Evolutionary conservation across 2,797 vertebrate species (phyloP), one percentile per base, ranked within the genome.

Genomic region (Anolis apletophallus): DNA sequence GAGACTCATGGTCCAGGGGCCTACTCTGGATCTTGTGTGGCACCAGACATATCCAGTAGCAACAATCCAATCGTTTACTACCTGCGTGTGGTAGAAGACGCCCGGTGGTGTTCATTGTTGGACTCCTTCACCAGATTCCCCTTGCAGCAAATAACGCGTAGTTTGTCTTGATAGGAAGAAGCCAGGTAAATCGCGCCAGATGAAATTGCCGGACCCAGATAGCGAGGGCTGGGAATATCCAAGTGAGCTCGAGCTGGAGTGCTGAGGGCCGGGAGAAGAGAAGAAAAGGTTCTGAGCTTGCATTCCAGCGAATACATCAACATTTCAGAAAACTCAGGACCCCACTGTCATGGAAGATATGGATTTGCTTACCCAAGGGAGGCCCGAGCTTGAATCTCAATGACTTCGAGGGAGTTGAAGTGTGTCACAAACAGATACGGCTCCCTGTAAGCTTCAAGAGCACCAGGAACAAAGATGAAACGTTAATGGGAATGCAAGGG

Each of bases 361-460:
- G 88, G 5, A 80, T 84, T 21, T 3, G 40, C 97, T 97, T 95
- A 99, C 99, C 99, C 98, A 21, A 99, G 94, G 82, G 98, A 97
- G 91, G 98, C 96, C 50, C 99, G 98, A 85, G 98, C 98, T 96
- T 99, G 98, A 94, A 99, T 98, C 95, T 99, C 99, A 14, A 99
- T 98, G 75, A 99, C 99, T 91, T 99, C 99, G 85, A 99, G 97
- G 90, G 99, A 99, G 96, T 99, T 99, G 96, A 99, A 99, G 96
- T 99, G 98, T 86, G 98, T 99, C 96, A 99, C 98, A 92, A 99
- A 99, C 91, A 99, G 95, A 92, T 99, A 99, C 3, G 99, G 99
- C 86, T 99, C 99, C 96, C 99, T 97, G 91, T 99, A 99, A 91
- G 98, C 99, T 99, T 95, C 1, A 73, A 26, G 29, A 88, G 54